phyloP scores from a whole-genome alignment of 2,888 invertebrate genomes.

The Euzetes globulus region DNA sequence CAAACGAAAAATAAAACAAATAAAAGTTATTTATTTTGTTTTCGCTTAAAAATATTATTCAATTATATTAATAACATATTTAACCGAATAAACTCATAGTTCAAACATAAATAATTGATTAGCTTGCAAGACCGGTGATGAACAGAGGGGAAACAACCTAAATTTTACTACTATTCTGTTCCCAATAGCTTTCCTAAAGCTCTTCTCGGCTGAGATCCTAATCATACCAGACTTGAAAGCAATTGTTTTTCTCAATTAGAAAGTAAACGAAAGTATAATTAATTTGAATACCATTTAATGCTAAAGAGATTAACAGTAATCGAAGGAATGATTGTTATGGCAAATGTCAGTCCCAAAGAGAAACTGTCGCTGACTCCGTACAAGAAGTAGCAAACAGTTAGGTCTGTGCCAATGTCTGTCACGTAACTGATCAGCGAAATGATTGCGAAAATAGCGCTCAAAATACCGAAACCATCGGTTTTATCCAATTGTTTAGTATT shows the following conservation, averaged over 20 bases:
- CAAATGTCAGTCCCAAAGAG: slow-evolving; percentile 38
- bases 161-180: too few relatives aligned
- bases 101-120: too few relatives aligned
- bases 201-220: slow-evolving; percentile 6
- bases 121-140: too few relatives aligned
- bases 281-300: slow-evolving; percentile 38
- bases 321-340: slow-evolving; percentile 39
- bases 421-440: slow-evolving; percentile 37
- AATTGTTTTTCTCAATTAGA: not conserved
- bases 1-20: not conserved
- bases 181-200: too few relatives aligned
- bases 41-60: not conserved
- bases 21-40: not conserved
- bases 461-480: slow-evolving; percentile 35
- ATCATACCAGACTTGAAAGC: not conserved
- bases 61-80: not conserved
- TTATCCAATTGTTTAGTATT: slow-evolving; percentile 4
- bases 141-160: too few relatives aligned
- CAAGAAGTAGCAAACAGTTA: slow-evolving; percentile 39
- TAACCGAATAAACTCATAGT: not conserved
- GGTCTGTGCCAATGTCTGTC: slow-evolving; percentile 37
- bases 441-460: slow-evolving; percentile 35
- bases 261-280: not conserved
- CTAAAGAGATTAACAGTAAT: slow-evolving; percentile 40
- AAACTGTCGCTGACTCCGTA: slow-evolving; percentile 35